A percentile compares a stretch with the other conserved stretches of the same genome.
Evolutionary conservation across 1,140 invertebrate genomes (phyloP).

Genomic region (Magallana angulata): DNA sequence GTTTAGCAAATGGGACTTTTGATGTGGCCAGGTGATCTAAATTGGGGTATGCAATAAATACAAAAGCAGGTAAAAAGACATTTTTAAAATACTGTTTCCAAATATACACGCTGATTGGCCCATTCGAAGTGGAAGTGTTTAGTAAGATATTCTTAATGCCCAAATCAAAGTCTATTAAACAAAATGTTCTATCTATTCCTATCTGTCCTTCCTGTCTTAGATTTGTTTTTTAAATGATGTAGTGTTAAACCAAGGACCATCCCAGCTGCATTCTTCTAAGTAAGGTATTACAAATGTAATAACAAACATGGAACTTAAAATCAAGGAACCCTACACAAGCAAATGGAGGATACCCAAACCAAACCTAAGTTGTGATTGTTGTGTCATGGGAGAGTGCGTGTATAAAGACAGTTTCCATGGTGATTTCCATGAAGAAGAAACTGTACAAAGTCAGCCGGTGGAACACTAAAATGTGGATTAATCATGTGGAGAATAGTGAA

Average conservation of each 20-base stretch:
- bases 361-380: neutral
- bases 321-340: neutral
- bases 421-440: slow-evolving; percentile 1
- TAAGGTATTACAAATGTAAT: slow-evolving; percentile 6
- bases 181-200: neutral
- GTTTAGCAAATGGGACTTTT: neutral
- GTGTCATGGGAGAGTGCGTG: neutral
- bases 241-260: slow-evolving; percentile 30
- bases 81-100: slow-evolving; percentile 5
- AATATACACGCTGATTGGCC: neutral
- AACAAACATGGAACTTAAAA: neutral
- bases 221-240: slow-evolving; percentile 34
- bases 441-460: neutral
- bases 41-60: neutral
- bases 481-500: slow-evolving; percentile 24
- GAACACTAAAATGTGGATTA: neutral
- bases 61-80: neutral
- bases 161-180: neutral
- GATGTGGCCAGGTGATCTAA: slow-evolving; percentile 1
- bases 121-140: neutral
- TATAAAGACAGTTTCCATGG: slow-evolving; percentile 10
- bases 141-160: neutral
- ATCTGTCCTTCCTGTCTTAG: slow-evolving; percentile 19
- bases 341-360: neutral
- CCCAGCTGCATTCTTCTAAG: neutral